Evolutionary conservation across 2,888 invertebrate species (phyloP).

Genomic region (Drosophila phalerata): DNA sequence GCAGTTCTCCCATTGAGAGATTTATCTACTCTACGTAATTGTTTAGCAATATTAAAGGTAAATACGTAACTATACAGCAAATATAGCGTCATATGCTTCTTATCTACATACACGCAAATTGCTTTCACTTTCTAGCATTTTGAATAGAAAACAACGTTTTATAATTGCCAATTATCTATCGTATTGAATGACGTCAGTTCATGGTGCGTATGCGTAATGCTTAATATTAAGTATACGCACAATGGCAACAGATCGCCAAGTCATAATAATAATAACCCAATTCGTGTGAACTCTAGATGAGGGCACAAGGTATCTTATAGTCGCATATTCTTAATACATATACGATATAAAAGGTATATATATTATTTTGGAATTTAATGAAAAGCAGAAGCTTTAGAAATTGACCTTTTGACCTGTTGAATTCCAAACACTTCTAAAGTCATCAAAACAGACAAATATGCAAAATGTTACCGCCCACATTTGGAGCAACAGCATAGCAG

Average conservation of each 20-base stretch:
- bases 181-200: slow-evolving; percentile 32
- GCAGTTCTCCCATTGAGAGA: slow-evolving; percentile 9
- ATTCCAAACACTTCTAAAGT: slow-evolving; percentile 32
- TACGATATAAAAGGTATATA: neutral
- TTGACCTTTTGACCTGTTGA: slow-evolving; percentile 31
- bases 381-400: neutral
- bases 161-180: slow-evolving; percentile 45
- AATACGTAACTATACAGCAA: slow-evolving; percentile 7
- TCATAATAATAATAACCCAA: neutral
- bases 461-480: slow-evolving; percentile 47
- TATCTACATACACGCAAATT: slow-evolving; percentile 32
- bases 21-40: slow-evolving; percentile 27
- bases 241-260: neutral
- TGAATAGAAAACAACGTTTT: slow-evolving; percentile 14
- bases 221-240: slow-evolving; percentile 36
- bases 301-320: neutral
- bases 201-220: slow-evolving; percentile 52
- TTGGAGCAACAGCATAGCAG: slow-evolving; percentile 9
- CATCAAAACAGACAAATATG: slow-evolving; percentile 31
- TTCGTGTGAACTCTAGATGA: neutral
- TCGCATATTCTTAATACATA: neutral
- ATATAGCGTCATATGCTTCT: slow-evolving; percentile 39
- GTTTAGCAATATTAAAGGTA: slow-evolving; percentile 14
- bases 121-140: slow-evolving; percentile 38
- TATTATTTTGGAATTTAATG: slow-evolving; percentile 16